Evolutionary conservation across 2,113 vertebrate genomes (phyloP), one percentile per base, ranked within the genome.

Genomic region (Miniopterus natalensis): DNA sequence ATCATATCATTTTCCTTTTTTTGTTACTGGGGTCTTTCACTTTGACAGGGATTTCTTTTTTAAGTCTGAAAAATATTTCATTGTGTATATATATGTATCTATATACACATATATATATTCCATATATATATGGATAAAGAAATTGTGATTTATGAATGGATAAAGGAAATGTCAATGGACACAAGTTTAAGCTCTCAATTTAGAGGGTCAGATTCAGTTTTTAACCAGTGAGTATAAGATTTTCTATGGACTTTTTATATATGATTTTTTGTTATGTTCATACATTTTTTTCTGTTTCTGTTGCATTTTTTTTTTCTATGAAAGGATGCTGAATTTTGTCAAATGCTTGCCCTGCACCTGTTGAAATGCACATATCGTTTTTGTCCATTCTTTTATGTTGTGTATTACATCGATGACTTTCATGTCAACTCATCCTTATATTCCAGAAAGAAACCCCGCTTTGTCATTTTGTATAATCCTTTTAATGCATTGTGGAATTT

Each of bases 251-350:
- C 14, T 66, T 77, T 75, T 63, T 55, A 63, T 55, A 66, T 53
- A 31, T n/a, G 57, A 74, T 75, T 92, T 42, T 47, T 90, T 27
- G 25, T 27, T 88, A 65, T 27, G 6, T 75, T n/a, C 10, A 14
- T 57, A 53, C 12, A 84, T 66, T 66, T 75, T 92, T 10, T 91
- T 61, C 27, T 84, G 13, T 65, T 65, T 36, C 36, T 75, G 84
- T 47, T 74, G 63, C 74, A 2, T 74, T 57, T 6, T 55, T n/a
- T 20, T 29, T 89, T 89, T 63, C 45, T 75, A 20, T 14, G 15
- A 84, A 84, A 84, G 55, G 29, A n/a, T 75, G 36, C 53, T 59
- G 51, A 80, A 70, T 81, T 90, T 70, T 92, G 25, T 65, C 36
- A 36, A 36, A 36, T 36, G 36, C 36, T 36, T 36, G 36, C 36